Percentiles rank a stretch among this genome's conserved stretches.
These are phyloP conservation scores for Ciona savignyi DNA, from an alignment of 23 tunicate genomes.

Conservation along the genomic window DNA sequence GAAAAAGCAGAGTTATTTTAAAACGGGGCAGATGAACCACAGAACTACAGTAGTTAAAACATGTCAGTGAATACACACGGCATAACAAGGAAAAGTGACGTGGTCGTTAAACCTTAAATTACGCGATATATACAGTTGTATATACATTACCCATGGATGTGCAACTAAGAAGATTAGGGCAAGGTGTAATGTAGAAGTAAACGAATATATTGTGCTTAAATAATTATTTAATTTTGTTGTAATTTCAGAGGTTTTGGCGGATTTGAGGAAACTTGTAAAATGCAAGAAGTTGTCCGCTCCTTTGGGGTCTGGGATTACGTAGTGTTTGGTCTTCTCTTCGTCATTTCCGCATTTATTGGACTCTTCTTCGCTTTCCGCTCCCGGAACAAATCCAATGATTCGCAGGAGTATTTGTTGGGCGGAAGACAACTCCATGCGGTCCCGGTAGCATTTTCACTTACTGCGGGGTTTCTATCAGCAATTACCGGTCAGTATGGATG, in stretches of 20 bases:
- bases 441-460: conserved; percentile 86
- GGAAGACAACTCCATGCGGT: conserved; percentile 56
- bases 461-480: conserved; percentile 95
- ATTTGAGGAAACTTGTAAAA: not conserved
- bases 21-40: too few species aligned
- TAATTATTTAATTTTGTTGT: too few species aligned
- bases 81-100: too few species aligned
- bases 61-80: too few species aligned
- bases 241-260: not conserved
- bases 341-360: conserved; percentile 32
- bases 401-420: conserved; percentile 56
- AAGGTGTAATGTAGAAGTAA: too few species aligned
- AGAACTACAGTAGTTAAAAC: too few species aligned
- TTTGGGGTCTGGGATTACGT: conserved; percentile 25
- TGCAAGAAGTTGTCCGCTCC: conserved; percentile 12
- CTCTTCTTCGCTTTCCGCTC: conserved; percentile 26
- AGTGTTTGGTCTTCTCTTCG: conserved; percentile 19
- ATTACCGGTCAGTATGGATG: conserved; percentile 31
- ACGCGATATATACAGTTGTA: too few species aligned
- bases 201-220: too few species aligned
- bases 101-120: too few species aligned
- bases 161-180: too few species aligned
- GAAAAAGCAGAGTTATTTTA: too few species aligned
- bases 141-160: too few species aligned
- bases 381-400: conserved; percentile 19